Percentiles rank a stretch among this genome's conserved stretches.
These are phyloP conservation scores for Oscheius sp. DNA, from an alignment of 2,888 invertebrate genomes.

Conservation along the genomic window DNA sequence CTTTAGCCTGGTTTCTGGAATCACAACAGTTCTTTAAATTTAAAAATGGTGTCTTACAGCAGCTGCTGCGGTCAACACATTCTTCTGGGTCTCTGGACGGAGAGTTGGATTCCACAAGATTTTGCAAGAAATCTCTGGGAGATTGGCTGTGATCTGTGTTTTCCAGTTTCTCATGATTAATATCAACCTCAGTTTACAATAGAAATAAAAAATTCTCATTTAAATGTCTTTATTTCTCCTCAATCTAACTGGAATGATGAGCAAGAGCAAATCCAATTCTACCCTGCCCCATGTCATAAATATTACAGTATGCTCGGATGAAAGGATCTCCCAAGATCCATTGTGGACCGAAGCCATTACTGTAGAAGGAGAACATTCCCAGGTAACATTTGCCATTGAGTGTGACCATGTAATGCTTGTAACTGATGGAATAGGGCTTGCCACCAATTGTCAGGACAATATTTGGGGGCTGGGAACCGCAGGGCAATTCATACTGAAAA, in stretches of 20 bases:
- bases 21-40: too few relatives aligned
- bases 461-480: constrained; percentile 45
- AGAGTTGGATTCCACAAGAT: too few relatives aligned
- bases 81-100: too few relatives aligned
- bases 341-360: constrained; percentile 51
- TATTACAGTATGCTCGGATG: constrained; percentile 31
- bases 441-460: constrained; percentile 63
- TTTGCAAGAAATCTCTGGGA: too few relatives aligned
- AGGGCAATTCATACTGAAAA: constrained; percentile 51
- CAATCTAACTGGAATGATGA: constrained; percentile 19
- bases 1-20: too few relatives aligned
- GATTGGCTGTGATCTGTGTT: too few relatives aligned
- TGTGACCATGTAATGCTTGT: constrained; percentile 60
- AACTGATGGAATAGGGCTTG: constrained; percentile 53
- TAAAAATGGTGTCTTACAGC: too few relatives aligned
- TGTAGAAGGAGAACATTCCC: constrained; percentile 32
- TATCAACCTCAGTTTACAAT: not conserved
- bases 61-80: too few relatives aligned
- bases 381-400: constrained; percentile 56
- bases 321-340: constrained; percentile 60
- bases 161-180: too few relatives aligned
- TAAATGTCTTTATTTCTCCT: not conserved
- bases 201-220: not conserved
- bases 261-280: constrained; percentile 58
- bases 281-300: constrained; percentile 62